Evolutionary conservation across 1,140 invertebrate species (phyloP).

Genomic region (Xylocopa sonorina): DNA sequence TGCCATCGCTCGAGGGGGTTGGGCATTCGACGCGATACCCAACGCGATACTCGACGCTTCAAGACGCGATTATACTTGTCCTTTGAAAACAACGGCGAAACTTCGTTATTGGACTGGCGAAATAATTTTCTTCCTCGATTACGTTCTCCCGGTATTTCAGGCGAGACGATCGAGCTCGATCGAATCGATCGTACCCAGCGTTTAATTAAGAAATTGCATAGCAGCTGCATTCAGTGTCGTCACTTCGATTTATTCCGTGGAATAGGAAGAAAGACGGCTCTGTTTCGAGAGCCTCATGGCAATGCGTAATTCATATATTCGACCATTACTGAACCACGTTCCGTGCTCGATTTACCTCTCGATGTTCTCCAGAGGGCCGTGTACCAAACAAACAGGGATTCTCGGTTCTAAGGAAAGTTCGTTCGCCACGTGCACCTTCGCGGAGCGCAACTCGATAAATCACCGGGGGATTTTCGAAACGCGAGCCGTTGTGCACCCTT

Average conservation of each 20-base stretch:
- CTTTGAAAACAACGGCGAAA: too few species aligned
- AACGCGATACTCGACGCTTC: too few species aligned
- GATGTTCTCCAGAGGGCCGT: constrained; percentile 56
- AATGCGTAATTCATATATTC: too few species aligned
- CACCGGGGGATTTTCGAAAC: background rate
- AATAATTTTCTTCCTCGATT: too few species aligned
- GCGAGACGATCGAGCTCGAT: background rate
- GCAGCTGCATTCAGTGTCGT: background rate
- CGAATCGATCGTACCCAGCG: background rate
- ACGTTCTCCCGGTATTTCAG: too few species aligned
- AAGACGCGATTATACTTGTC: too few species aligned
- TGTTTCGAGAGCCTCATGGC: too few species aligned
- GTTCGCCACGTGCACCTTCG: background rate
- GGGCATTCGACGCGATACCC: background rate
- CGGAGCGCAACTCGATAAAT: too few species aligned
- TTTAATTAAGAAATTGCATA: background rate
- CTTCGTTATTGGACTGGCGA: too few species aligned
- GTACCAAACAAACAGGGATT: constrained; percentile 33
- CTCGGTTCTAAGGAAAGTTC: constrained; percentile 52
- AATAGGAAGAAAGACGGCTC: too few species aligned
- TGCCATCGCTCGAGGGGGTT: background rate
- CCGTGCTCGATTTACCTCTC: constrained; percentile 47
- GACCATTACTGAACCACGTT: constrained; percentile 43
- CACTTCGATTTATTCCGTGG: background rate
- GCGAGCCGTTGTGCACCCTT: background rate